Evolutionary conservation across 1,140 invertebrate species (phyloP), one percentile per base, ranked within the genome.

Genomic region (Sipha flava): DNA sequence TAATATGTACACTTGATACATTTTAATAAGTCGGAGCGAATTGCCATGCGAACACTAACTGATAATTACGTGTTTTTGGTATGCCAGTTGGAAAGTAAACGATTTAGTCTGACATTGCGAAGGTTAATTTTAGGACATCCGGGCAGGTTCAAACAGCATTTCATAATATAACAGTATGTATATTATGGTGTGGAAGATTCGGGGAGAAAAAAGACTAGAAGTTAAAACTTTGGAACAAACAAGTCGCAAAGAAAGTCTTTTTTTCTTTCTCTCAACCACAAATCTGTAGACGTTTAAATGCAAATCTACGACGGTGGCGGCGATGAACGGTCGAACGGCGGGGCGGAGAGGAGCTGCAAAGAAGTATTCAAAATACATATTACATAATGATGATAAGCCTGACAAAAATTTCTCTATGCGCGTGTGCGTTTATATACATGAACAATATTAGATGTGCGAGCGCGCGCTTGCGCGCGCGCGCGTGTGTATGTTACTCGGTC

Each of bases 201-300:
- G 29, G 34, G n/a, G 26, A 54, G 18, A 47, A 49, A 70, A 49
- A 72, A 66, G n/a, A 23, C 14, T 4, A 1, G 21, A 18, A 1
- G 16, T n/a, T 18, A 49, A 49, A 73, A 73, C n/a, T 34, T 75
- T 75, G 54, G 9, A n/a, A 54, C 34, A 37, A 57, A 75, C 31
- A 37, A 73, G 45, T 21, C 23, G 7, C 2, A 52, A 73, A 75
- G 31, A 75, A 75, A 75, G 16, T 75, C 45, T 43, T 66, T 43
- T 16, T 66, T 23, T 66, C 14, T 23, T 66, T 37, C 29, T n/a
- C 21, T 66, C 12, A 16, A 26, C 64, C 21, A 43, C 64, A 43
- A 37, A 57, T 52, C n/a, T 75, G 23, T 21, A 34, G 47, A 52
- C 72, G 72, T 75, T 75, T 54, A 54, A 75, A 54, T 54, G 72